Base-by-base conservation (phyloP, 2,797 vertebrate species). In the Tolypeutes matacus region DNA sequence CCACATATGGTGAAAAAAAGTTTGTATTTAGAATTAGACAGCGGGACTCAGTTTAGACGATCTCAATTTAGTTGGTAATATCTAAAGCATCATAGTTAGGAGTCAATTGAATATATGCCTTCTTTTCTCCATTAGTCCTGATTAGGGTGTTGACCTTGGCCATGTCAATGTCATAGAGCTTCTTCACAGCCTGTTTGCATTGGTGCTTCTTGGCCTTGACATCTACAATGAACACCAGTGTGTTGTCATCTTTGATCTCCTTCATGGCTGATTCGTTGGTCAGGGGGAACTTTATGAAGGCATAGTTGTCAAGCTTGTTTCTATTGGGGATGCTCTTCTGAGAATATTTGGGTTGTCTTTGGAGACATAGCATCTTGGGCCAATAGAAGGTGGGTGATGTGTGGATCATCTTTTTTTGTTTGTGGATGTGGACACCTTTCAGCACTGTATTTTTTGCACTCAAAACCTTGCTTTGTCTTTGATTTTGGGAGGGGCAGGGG, bases 151-250 rank as follows among this genome's bases (percentile, higher is more conserved):
- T 99, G 97, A 99, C 99, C 98, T 99, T 99, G 94, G 98, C 98
- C 64, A 99, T 98, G 15, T 99, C 98, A 0, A 99, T 99, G 96
- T 99, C 98, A 2, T 99, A 99, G 97, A 99, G 98, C 97, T 99
- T 99, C 98, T 99, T 75, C n/a, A 51, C 5, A 18, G 17, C 27
- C 73, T 76, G 46, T 20, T 99, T 99, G 97, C 99, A 99, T 98
- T 99, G 99, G 93, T 99, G 99, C 96, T 99, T 99, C 98, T 99
- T 99, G 86, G 99, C 99, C 96, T 99, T 99, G 96, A 99, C 98
- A 0, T 99, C 99, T 1, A 99, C 99, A 0, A 99, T 99, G 97
- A 99, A 99, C 76, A 99, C 99, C 89, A 99, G 98, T 1, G 99
- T 99, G 96, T 99, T 99, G 97, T 99, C 99, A 99, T 99, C 53